Evolutionary conservation across 2,888 invertebrate genomes (phyloP).

Genomic region (Iphiclides podalirius): DNA sequence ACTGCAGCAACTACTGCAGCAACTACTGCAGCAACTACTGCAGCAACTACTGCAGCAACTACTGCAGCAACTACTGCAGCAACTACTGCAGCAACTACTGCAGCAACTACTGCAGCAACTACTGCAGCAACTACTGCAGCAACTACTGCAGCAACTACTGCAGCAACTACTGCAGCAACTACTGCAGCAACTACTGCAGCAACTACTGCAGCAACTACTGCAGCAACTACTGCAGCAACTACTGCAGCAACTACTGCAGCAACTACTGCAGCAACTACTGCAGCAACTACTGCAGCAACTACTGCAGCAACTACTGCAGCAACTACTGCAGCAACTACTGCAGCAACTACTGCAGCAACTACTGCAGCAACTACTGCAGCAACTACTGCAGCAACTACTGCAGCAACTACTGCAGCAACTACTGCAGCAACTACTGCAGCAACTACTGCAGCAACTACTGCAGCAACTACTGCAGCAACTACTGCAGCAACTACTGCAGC

Average conservation of each 20-base stretch:
- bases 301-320: slow-evolving; percentile 27
- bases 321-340: slow-evolving; percentile 27
- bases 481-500: slow-evolving; percentile 33
- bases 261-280: slow-evolving; percentile 16
- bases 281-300: slow-evolving; percentile 28
- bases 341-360: slow-evolving; percentile 21
- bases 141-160: slow-evolving; percentile 27
- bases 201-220: slow-evolving; percentile 29
- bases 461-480: slow-evolving; percentile 25
- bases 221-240: slow-evolving; percentile 28
- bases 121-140: slow-evolving; percentile 27
- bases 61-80: slow-evolving; percentile 24
- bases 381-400: too few relatives aligned
- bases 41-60: slow-evolving; percentile 28
- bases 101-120: slow-evolving; percentile 28
- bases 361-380: slow-evolving; percentile 20
- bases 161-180: slow-evolving; percentile 21
- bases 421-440: slow-evolving; percentile 25
- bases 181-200: slow-evolving; percentile 20
- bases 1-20: slow-evolving; percentile 20
- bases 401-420: slow-evolving; percentile 24
- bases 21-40: slow-evolving; percentile 29
- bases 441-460: slow-evolving; percentile 25
- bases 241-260: slow-evolving; percentile 24
- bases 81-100: slow-evolving; percentile 16